phyloP scores from a whole-genome alignment of 2,888 invertebrate genomes.

The Podotricha telesiphe region DNA sequence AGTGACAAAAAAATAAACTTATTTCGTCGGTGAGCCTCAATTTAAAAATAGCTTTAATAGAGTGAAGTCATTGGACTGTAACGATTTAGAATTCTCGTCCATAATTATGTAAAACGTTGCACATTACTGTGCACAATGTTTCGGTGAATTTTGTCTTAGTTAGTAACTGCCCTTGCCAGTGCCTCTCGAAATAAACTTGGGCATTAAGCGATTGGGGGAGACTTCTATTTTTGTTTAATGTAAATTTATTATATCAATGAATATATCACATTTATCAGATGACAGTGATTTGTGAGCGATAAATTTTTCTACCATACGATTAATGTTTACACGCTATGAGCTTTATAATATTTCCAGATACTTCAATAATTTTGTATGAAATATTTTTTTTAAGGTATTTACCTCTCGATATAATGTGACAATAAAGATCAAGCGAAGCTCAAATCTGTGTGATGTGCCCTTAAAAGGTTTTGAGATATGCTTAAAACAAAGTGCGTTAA shows the following conservation, averaged over 20 bases:
- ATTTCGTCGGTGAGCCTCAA: neutral
- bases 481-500: too few species aligned
- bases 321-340: neutral
- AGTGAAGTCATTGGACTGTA: conserved; percentile 17
- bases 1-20: neutral
- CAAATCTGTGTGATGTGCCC: too few species aligned
- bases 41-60: conserved; percentile 17
- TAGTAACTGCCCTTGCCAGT: too few species aligned
- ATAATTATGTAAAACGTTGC: neutral
- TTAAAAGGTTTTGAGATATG: too few species aligned
- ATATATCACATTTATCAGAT: conserved; percentile 38
- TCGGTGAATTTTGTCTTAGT: neutral
- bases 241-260: conserved; percentile 39
- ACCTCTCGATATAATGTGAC: neutral
- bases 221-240: conserved; percentile 32
- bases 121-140: neutral
- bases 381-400: neutral
- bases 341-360: too few species aligned
- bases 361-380: too few species aligned
- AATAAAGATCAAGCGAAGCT: neutral
- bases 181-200: neutral
- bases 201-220: neutral
- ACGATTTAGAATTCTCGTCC: neutral
- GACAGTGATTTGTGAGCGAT: conserved; percentile 37
- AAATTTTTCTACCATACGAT: conserved; percentile 46